Base-by-base conservation (phyloP, 2,888 invertebrate genomes). In the Athalia rosae region DNA sequence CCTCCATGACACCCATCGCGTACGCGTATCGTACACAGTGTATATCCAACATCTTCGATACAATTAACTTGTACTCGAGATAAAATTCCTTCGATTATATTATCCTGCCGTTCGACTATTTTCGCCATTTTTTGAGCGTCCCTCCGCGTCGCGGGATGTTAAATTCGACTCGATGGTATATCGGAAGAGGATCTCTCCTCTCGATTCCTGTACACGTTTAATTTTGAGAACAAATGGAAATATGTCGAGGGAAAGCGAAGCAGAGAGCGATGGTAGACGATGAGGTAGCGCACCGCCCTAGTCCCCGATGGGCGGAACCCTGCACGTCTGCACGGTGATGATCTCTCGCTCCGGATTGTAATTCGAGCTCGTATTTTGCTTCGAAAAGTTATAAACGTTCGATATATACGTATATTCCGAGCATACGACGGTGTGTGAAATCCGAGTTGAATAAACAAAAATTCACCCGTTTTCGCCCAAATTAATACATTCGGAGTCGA, bases 311-410 rank as follows among this genome's bases (percentile, higher is more conserved):
- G 79, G 79, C 79, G 83, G 79, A 81, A 66, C 80, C 71, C n/a
- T n/a, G n/a, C 71, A 80, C 71, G 81, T 82, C n/a, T n/a, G n/a
- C 82, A 81, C 64, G 80, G 78, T 79, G 83, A 85, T 79, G 83
- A 85, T 86, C 84, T 80, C 80, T 85, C 83, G 83, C 85, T 82
- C 79, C 85, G 83, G 58, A 71, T 43, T 48, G 74, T 74, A 74
- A 74, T 43, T 47, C 45, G 62, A 74, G 11, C 9, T 74, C 56
- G 74, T 74, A 61, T 74, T 74, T 74, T 74, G 62, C 61, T 61
- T 74, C 2, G 47, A 47, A 7, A 61, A 74, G 74, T 6, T 74
- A n/a, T n/a, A n/a, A 74, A 62, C 6, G n/a, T 62, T 61, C 15
- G 61, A 59, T 74, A n/a, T n/a, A n/a, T n/a, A n/a, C n/a, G n/a